phyloP scores from a whole-genome alignment of 2,797 vertebrate genomes.

The Menidia menidia region DNA sequence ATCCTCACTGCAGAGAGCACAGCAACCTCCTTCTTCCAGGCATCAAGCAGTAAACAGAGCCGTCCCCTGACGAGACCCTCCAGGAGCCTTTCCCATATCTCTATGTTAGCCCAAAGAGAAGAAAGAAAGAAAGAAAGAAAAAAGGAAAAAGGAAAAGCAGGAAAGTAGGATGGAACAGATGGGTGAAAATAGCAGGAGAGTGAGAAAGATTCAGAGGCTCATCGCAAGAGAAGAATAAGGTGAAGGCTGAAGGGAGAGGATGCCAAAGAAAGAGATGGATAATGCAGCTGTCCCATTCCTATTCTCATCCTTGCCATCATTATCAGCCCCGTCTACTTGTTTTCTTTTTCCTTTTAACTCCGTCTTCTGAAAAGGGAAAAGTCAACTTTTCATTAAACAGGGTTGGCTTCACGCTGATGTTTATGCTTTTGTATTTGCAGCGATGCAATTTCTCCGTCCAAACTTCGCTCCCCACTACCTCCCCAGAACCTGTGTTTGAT shows the following conservation, averaged over 20 bases:
- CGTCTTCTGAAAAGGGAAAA: not conserved
- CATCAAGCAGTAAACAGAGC: conserved; percentile 40
- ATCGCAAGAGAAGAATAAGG: not conserved
- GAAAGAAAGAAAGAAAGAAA: conserved; percentile 32
- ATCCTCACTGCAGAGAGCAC: conserved; percentile 27
- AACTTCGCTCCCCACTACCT: too few species aligned
- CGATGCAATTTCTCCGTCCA: not conserved
- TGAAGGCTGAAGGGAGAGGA: not conserved
- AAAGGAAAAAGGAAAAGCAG: conserved; percentile 16
- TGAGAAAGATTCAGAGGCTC: conserved; percentile 8
- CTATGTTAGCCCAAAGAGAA: conserved; percentile 25
- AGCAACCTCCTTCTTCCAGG: conserved; percentile 20
- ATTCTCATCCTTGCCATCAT: not conserved
- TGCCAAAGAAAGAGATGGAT: not conserved
- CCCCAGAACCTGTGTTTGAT: not conserved
- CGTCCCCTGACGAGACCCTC: conserved; percentile 46
- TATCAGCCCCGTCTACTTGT: not conserved
- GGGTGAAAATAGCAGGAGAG: conserved; percentile 1
- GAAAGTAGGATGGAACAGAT: not conserved
- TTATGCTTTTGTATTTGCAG: not conserved
- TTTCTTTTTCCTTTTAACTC: not conserved
- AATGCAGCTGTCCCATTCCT: not conserved
- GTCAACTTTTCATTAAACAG: not conserved
- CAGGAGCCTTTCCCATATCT: conserved; percentile 35
- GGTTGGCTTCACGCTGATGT: not conserved